Base-by-base conservation (phyloP, 2,888 invertebrate genomes). In the Zhengitettix transpicula region DNA sequence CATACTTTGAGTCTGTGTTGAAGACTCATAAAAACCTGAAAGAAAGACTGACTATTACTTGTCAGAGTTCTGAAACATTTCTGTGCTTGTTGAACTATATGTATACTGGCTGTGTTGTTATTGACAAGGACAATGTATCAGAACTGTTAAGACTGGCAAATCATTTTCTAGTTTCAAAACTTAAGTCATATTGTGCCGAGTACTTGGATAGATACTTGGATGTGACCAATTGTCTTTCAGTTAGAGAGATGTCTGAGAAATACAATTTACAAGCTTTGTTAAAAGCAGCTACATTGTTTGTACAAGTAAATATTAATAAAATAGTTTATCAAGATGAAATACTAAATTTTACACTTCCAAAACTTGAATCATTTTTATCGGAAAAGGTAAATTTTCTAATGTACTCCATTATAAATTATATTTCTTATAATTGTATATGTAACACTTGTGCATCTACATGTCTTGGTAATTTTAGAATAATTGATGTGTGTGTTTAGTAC, bases 111-210 rank as follows among this genome's bases (percentile, higher is more conserved):
- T 60, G 61, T 16, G 58, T 80, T 10, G 76, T 77, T 11, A 78
- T 84, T 58, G 77, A 80, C 66, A 76, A 79, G 65, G 74, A 75
- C 42, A 81, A 79, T 69, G 81, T 83, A 42, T 76, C 78, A 58
- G 82, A 83, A 70, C 69, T 84, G 56, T 70, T 84, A 53, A 74
- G 79, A 64, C 70, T 84, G 59, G 78, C 83, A 14, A 81, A 82
- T 70, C 80, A 81, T 69, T 81, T 83, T 69, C 73, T 82, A 67
- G 76, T 83, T 61, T 73, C 74, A 42, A 78, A 78, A 69, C 70
- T 84, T 64, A 81, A 82, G 67, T 73, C 73, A 64, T 80, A 82
- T 68, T 84, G 84, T 73, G 79, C 80, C 60, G 81, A 82, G 67
- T 83, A 80, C 67, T 71, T 84, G 66, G 78, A 81, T 64, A 74